phyloP scores from a whole-genome alignment of 2,113 vertebrate species.

The Patagioenas fasciata region DNA sequence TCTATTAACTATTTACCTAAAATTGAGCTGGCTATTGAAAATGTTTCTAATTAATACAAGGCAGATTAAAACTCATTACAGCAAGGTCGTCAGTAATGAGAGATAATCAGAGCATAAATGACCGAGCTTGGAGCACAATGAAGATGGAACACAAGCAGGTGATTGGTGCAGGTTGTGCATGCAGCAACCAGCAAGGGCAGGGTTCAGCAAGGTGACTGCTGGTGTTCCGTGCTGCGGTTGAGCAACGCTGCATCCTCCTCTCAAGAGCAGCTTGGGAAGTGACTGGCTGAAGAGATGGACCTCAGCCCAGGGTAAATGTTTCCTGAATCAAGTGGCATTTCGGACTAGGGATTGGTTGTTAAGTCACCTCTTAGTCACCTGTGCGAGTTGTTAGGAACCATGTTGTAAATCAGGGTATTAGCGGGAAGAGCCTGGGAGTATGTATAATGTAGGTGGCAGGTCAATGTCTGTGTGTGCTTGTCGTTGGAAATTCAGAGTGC shows the following conservation, averaged over 20 bases:
- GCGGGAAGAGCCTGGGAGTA: fast-evolving
- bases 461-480: not conserved
- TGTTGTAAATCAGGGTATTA: not conserved
- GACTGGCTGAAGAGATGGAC: not conserved
- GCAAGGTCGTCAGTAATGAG: conserved; percentile 78
- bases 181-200: not conserved
- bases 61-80: conserved; percentile 79
- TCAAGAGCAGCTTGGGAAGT: not conserved
- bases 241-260: not conserved
- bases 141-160: conserved; percentile 44
- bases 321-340: not conserved
- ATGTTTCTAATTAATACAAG: conserved; percentile 79
- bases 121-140: conserved; percentile 60
- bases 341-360: not conserved
- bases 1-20: conserved; percentile 75
- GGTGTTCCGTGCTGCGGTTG: not conserved
- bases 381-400: fast-evolving
- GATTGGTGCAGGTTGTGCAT: not conserved
- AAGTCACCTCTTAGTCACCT: not conserved
- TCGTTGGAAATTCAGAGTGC: not conserved
- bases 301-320: not conserved
- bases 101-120: conserved; percentile 75
- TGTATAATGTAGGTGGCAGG: not conserved
- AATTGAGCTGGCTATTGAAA: conserved; percentile 74
- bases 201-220: not conserved